Base-by-base conservation (phyloP, 2,113 vertebrate species). In the Takifugu flavidus region DNA sequence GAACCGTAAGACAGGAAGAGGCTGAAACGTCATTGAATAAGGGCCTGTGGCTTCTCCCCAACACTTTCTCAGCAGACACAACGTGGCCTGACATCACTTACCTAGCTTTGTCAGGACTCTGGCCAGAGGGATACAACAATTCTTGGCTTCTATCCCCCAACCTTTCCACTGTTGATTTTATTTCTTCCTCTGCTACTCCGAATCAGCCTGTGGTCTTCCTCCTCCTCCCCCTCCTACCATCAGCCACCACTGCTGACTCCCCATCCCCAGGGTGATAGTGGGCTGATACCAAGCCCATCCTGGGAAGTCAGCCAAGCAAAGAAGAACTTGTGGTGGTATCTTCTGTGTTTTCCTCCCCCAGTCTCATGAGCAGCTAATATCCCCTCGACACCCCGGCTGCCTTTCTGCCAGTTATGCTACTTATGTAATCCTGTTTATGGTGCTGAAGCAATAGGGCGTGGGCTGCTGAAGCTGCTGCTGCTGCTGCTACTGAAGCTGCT, bases 81-180 rank as follows among this genome's bases (percentile, higher is more conserved):
- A 86, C 85, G 81, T 74, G 64, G 70, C 56, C 63, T 76, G 76
- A 87, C 84, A 85, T 85, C 76, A 83, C 77, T 80, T 77, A 79
- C 73, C 74, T 65, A 64, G 71, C 74, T 67, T 70, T 31, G 47
- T 75, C 76, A 75, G 76, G 65, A 76, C 72, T 74, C 25, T 66
- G 69, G 77, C 72, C 80, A 59, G 49, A 58, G 74, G 72, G 59
- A 52, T 60, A 62, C 59, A 79, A 70, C 68, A 69, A 78, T 70
- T 72, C 73, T 71, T 63, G 10, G 69, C 73, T 80, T 1, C 50
- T 45, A 31, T 14, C 64, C 49, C 26, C 47, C 62, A 77, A 74
- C 75, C 65, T 80, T 78, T 80, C 57, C 66, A 71, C 67, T 63
- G 49, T 74, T 49, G 56, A 62, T 63, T 49, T 56, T 29, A 44